Conservation (phyloP, 2,797 vertebrate species). For the Leptoclinus maculatus region DNA sequence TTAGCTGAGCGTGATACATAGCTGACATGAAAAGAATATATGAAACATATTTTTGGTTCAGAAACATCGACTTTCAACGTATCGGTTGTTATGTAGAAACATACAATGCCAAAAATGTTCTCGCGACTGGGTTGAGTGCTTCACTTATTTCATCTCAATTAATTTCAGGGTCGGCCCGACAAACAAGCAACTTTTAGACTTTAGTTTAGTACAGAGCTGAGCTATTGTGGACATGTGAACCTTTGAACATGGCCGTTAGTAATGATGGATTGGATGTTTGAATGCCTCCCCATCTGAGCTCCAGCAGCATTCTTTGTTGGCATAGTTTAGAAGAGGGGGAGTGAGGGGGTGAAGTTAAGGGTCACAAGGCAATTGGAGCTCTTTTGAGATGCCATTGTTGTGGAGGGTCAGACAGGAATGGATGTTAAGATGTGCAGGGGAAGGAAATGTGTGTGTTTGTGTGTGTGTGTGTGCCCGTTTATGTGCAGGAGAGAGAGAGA, state of each 20-base stretch:
- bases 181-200: neutral
- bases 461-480: neutral
- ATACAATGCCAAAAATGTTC: no score
- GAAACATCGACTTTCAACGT: no score
- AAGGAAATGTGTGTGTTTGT: conserved; percentile 19
- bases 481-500: neutral
- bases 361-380: conserved; percentile 68
- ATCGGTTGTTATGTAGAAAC: no score
- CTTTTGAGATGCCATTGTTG: conserved; percentile 68
- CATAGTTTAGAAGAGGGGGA: conserved; percentile 24
- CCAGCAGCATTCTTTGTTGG: conserved; percentile 56
- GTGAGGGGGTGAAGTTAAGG: conserved; percentile 53
- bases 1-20: no score
- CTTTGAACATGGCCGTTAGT: neutral
- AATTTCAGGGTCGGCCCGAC: rapidly evolving
- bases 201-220: neutral
- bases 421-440: conserved; percentile 46
- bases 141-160: neutral
- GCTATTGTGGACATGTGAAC: conserved; percentile 2
- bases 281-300: conserved; percentile 32
- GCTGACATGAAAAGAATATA: no score
- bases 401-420: conserved; percentile 59
- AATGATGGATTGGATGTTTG: conserved; percentile 20
- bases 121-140: neutral
- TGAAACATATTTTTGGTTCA: no score